Evolutionary conservation across 2,888 invertebrate species (phyloP).

Genomic region (Augiades crinisus): DNA sequence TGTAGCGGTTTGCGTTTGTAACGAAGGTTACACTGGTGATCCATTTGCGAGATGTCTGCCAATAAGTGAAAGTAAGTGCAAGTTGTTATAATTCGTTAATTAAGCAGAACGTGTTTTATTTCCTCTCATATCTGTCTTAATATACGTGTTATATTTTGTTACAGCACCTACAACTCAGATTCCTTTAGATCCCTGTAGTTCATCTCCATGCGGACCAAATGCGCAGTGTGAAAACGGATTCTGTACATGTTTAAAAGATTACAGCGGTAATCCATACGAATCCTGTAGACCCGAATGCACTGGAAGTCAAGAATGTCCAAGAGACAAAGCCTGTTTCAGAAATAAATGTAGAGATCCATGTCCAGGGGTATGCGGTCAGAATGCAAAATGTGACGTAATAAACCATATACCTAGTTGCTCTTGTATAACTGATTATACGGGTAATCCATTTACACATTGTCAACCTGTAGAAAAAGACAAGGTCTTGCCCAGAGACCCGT

Average conservation of each 20-base stretch:
- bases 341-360: constrained; percentile 89
- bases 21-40: constrained; percentile 89
- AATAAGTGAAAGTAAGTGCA: constrained; percentile 67
- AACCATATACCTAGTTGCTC: constrained; percentile 88
- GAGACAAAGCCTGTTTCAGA: constrained; percentile 86
- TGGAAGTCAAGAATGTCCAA: constrained; percentile 85
- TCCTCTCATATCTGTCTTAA: not conserved
- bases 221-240: constrained; percentile 85
- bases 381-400: constrained; percentile 87
- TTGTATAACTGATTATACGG: constrained; percentile 85
- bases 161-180: constrained; percentile 59
- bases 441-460: constrained; percentile 86
- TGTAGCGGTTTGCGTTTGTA: constrained; percentile 90
- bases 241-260: constrained; percentile 85
- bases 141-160: constrained; percentile 30
- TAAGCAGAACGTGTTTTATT: too few relatives aligned
- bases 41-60: constrained; percentile 88
- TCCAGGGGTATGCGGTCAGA: constrained; percentile 87
- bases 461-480: constrained; percentile 52
- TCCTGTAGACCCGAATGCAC: constrained; percentile 88
- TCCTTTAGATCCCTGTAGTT: constrained; percentile 83
- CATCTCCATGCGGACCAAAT: constrained; percentile 88
- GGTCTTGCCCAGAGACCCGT: constrained; percentile 82
- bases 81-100: not conserved
- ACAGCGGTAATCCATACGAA: constrained; percentile 87